Conservation (phyloP, 2,113 vertebrate genomes). For the Callionymus lyra region DNA sequence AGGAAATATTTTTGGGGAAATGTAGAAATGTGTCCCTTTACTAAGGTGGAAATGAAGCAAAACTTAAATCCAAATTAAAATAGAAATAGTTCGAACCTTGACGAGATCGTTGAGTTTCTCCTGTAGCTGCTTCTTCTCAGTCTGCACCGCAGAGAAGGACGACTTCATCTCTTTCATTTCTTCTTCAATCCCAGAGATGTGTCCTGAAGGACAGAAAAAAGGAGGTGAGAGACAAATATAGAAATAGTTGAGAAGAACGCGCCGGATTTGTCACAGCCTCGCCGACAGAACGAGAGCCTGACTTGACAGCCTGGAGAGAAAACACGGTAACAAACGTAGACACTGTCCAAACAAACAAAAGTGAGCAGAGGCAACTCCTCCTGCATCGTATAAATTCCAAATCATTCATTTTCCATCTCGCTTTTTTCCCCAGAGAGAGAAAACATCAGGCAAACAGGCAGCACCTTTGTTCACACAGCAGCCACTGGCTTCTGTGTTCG, state of each 20-base stretch:
- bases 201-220: slow-evolving; percentile 42
- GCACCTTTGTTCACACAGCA: slow-evolving; percentile 22
- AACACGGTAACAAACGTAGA: background rate
- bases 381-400: slow-evolving; percentile 6
- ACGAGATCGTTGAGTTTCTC: slow-evolving; percentile 79
- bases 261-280: background rate
- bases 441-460: slow-evolving; percentile 32
- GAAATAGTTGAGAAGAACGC: background rate
- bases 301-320: background rate
- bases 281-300: background rate
- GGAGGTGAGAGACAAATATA: background rate
- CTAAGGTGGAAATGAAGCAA: background rate
- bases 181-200: slow-evolving; percentile 75
- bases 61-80: background rate
- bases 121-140: slow-evolving; percentile 84
- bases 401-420: slow-evolving; percentile 20
- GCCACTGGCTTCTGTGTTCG: slow-evolving; percentile 19
- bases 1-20: no score
- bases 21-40: no score
- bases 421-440: background rate
- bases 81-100: slow-evolving; percentile 68
- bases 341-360: slow-evolving; percentile 1
- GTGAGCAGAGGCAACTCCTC: slow-evolving; percentile 15
- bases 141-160: slow-evolving; percentile 66
- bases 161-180: slow-evolving; percentile 78